Evolutionary conservation across 2,888 invertebrate species (phyloP), one percentile per base, ranked within the genome.

Genomic region (Auanema sp.): DNA sequence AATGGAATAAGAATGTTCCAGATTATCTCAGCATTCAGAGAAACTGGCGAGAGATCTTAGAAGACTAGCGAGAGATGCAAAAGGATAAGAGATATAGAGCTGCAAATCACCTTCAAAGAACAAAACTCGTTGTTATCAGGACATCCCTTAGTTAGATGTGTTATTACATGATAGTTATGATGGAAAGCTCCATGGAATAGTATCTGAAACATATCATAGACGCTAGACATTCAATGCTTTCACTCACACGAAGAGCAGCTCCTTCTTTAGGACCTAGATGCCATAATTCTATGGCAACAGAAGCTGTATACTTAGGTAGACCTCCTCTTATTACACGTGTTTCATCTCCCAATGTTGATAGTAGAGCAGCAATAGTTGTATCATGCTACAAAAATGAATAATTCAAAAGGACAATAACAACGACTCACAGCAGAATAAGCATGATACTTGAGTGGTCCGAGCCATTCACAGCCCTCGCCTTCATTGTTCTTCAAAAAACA

Each of bases 321-420:
- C 78, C 79, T 0, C 77, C 77, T 23, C 73, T 71, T 55, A 79
- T 77, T n/a, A 80, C 79, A 33, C 68, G 68, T 44, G 72, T 72
- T 56, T 80, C 80, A 49, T 80, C 78, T n/a, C 80, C 80, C 23
- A 80, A 72, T 3, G 80, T 80, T 0, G 79, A 74, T 47, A 80
- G 61, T 40, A 80, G 69, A 8, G 78, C 79, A 42, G 79, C 78
- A 41, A 80, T 65, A 1, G 80, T 80, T 14, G 80, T 80, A 64
- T 80, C 80, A 59, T 80, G 80, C 79, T 79, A 75, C 69, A 8
- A 41, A 47, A 8, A 21, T 3, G 21, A 58, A 44, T 16, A 4
- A 16, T 33, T n/a, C 40, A 14, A 11, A 52, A 12, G 16, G n/a
- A 52, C 14, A 6, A 3, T 12, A 43, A 16, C 1, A 24, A 56